A percentile compares a stretch with the other conserved stretches of the same genome.
Evolutionary conservation across 2,888 invertebrate species (phyloP).

Genomic region (Cephus pygmeus): DNA sequence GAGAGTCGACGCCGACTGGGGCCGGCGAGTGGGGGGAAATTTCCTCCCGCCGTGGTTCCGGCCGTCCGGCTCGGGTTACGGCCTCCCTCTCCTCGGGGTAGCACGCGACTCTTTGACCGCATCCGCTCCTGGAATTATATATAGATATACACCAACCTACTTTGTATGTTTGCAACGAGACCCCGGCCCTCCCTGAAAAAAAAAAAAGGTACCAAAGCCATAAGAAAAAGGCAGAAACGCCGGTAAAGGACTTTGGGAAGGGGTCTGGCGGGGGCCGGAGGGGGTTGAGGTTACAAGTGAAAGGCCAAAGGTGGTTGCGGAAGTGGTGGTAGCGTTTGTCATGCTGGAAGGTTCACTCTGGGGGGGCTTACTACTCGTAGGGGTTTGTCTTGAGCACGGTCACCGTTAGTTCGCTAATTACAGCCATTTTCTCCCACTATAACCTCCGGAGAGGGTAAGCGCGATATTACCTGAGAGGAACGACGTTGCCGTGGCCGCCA

Average conservation of each 20-base stretch:
- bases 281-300: background rate
- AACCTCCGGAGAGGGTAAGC: background rate
- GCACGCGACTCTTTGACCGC: no score
- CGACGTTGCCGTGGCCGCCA: background rate
- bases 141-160: no score
- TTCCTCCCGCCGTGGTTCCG: conserved; percentile 11
- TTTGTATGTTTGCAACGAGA: no score
- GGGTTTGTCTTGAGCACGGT: conserved; percentile 7
- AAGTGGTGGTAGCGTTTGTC: conserved; percentile 10
- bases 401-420: conserved; percentile 11
- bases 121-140: no score
- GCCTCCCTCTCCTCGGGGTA: no score
- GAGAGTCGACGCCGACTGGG: conserved; percentile 5
- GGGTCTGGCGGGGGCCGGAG: no score
- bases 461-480: background rate
- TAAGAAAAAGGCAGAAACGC: no score
- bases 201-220: no score
- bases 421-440: conserved; percentile 10
- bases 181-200: no score
- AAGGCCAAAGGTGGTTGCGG: background rate
- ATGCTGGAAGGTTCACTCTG: background rate
- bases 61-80: background rate
- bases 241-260: no score
- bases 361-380: background rate
- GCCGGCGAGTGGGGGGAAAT: background rate